Evolutionary conservation across 30 jellyfish, hydroid and myxozoan genomes (phyloP).

Genomic region (Chrysaora quinquecirrha): DNA sequence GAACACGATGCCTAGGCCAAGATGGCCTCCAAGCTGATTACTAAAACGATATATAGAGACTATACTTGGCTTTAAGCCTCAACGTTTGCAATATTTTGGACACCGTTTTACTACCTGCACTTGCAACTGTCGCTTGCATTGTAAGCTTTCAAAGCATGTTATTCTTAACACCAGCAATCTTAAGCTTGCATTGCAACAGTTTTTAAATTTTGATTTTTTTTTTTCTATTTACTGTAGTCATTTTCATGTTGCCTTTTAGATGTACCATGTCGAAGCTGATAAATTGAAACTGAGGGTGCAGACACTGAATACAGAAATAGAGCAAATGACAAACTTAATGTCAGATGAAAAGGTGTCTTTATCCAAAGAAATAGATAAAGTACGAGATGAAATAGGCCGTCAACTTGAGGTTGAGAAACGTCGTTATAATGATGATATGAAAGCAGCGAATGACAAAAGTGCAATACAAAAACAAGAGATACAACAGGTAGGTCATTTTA

Average conservation of each 20-base stretch:
- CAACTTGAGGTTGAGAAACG: constrained; percentile 45
- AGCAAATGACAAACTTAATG: constrained; percentile 23
- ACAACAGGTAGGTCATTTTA: constrained; percentile 39
- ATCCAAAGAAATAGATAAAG: constrained; percentile 24
- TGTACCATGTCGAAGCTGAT: constrained; percentile 21
- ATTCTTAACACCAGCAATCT: no score
- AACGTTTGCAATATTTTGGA: no score
- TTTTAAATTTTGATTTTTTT: no score
- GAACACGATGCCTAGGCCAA: no score
- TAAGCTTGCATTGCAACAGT: no score
- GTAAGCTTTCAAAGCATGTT: no score
- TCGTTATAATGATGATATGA: constrained; percentile 36
- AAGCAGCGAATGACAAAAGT: constrained; percentile 9
- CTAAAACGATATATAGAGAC: no score
- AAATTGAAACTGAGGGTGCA: constrained; percentile 14
- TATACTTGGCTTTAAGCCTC: no score
- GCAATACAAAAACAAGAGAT: constrained; percentile 28
- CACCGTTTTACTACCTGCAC: no score
- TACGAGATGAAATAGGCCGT: constrained; percentile 27
- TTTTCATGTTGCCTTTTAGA: not conserved
- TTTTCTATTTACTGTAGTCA: no score
- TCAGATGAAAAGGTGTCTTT: constrained; percentile 49
- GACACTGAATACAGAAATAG: constrained; percentile 25
- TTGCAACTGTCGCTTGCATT: no score
- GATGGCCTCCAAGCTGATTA: no score